Conservation (phyloP, 1,140 invertebrate species). For the Andrena cerasifolii region DNA sequence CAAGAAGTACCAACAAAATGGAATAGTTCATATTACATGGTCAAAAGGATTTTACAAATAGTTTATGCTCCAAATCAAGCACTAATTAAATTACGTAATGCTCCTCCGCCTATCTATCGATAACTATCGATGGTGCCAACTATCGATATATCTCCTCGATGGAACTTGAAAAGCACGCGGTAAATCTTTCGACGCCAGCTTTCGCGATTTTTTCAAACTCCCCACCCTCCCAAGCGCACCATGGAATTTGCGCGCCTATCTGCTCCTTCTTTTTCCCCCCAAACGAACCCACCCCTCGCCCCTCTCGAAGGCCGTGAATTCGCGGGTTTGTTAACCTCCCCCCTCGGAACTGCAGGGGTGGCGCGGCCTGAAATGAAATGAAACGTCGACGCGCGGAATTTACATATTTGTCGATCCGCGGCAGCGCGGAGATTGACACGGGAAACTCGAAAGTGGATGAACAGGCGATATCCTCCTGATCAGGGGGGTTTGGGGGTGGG, state of each 20-base stretch:
- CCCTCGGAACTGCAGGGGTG: neutral
- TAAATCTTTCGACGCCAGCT: slow-evolving; percentile 1
- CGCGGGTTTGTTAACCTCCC: neutral
- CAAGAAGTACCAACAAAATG: too few relatives aligned
- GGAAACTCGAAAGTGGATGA: neutral
- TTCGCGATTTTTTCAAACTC: neutral
- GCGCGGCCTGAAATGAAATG: slow-evolving; percentile 8
- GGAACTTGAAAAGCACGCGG: neutral
- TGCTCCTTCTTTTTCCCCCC: too few relatives aligned
- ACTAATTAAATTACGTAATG: too few relatives aligned
- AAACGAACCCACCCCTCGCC: neutral
- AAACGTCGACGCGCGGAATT: slow-evolving; percentile 15
- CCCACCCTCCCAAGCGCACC: too few relatives aligned
- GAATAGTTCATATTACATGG: too few relatives aligned
- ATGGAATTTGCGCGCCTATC: too few relatives aligned
- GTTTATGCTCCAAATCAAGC: too few relatives aligned
- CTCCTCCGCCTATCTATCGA: too few relatives aligned
- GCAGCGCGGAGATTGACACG: slow-evolving; percentile 1
- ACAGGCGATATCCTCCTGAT: neutral
- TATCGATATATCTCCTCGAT: too few relatives aligned
- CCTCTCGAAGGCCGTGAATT: neutral
- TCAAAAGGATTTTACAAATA: too few relatives aligned
- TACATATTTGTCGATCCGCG: slow-evolving; percentile 21
- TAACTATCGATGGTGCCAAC: too few relatives aligned
- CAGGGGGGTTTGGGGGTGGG: too few relatives aligned